Conservation (phyloP, 1,140 invertebrate genomes). For the Bicyclus anynana region DNA sequence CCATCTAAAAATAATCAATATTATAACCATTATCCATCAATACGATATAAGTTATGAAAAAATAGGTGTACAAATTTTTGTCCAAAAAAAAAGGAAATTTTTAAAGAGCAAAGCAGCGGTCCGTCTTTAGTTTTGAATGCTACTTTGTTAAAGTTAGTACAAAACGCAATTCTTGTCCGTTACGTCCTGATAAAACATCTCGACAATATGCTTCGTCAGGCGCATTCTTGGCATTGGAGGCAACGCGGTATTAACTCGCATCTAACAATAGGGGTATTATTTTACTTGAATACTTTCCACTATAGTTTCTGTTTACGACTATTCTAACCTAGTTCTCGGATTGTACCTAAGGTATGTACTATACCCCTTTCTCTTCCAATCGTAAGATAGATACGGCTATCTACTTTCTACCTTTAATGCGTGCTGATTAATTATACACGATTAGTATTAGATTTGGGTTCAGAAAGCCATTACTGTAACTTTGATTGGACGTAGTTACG, state of each 20-base stretch:
- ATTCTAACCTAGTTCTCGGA: conserved; percentile 51
- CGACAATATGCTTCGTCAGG: conserved; percentile 3
- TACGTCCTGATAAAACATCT: background rate
- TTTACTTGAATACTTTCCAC: conserved; percentile 42
- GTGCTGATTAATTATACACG: conserved; percentile 73
- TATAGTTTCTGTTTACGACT: conserved; percentile 47
- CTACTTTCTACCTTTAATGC: conserved; percentile 68
- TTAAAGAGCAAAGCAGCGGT: too few species aligned
- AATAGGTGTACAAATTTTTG: too few species aligned
- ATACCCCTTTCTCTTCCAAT: conserved; percentile 67
- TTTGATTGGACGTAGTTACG: too few species aligned
- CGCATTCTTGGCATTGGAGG: background rate
- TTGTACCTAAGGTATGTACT: conserved; percentile 57
- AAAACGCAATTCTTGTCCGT: background rate
- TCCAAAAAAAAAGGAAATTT: too few species aligned
- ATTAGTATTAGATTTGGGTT: conserved; percentile 51
- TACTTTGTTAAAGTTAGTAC: background rate
- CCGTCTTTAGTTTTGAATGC: background rate
- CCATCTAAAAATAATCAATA: too few species aligned
- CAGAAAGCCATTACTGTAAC: conserved; percentile 10
- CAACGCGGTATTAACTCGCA: conserved; percentile 4
- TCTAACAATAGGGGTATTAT: conserved; percentile 34
- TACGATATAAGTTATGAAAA: too few species aligned
- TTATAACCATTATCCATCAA: too few species aligned
- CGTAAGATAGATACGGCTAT: conserved; percentile 54